Base-by-base conservation (phyloP, 2,888 invertebrate genomes). In the Agriopis leucophaearia region DNA sequence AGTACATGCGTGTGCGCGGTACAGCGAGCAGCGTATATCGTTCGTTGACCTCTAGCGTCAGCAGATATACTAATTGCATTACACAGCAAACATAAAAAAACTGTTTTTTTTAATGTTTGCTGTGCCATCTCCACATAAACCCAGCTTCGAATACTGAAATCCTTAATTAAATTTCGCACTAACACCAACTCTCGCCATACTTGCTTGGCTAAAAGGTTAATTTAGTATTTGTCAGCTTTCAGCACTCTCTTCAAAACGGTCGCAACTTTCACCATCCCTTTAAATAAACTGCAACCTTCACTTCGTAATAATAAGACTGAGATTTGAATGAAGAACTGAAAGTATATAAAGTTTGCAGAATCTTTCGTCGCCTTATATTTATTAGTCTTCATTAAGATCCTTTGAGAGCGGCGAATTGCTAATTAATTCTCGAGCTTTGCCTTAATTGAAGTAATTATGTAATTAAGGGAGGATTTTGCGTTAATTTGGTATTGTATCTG, bases 171-270 rank as follows among this genome's bases (percentile, higher is more conserved):
- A 86, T 85, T 84, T 82, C 72, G 79, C 78, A 80, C 81, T 76
- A 78, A 78, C 79, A 81, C 81, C 76, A 80, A 79, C 80, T 66
- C 75, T 70, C 78, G 78, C 80, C 82, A 79, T 79, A 82, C 81
- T 81, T 80, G 77, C 79, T 77, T 70, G 75, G 79, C 86, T 82
- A 83, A 83, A 79, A 84, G 81, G 79, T 83, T 86, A 84, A 86
- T 85, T 82, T 81, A 83, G 80, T 85, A 85, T 85, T 87, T 86
- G 85, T 83, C 84, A 84, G 83, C 81, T 79, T 65, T 54, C 60
- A 59, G 55, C 44, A 54, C 62, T 48, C 58, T 38, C 44, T 27
- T 40, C 27, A 68, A 70, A 78, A 84, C 78, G 69, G 78, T 64
- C 74, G 62, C 75, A 84, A 81, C 76, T 66, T 48, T 74, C 68